Evolutionary conservation across 2,888 invertebrate genomes (phyloP).

Genomic region (Tenthredo notha): DNA sequence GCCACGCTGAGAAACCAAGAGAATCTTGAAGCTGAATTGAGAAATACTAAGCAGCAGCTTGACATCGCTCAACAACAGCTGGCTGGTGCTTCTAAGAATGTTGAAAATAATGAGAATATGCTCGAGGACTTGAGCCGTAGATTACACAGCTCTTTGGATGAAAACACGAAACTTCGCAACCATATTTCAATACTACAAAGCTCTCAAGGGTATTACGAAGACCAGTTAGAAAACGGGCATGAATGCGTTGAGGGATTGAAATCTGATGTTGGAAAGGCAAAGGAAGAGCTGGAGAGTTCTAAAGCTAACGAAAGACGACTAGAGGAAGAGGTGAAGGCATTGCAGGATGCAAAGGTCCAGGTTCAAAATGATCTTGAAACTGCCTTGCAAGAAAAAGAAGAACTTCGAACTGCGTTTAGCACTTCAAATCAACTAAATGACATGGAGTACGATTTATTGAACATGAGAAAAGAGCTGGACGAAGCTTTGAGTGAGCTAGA

Average conservation of each 20-base stretch:
- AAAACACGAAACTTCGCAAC: slow-evolving; percentile 74
- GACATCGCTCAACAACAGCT: slow-evolving; percentile 79
- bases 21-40: slow-evolving; percentile 80
- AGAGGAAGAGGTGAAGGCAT: slow-evolving; percentile 77
- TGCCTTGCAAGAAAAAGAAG: slow-evolving; percentile 67
- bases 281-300: slow-evolving; percentile 73
- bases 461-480: slow-evolving; percentile 81
- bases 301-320: slow-evolving; percentile 75
- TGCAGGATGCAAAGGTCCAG: slow-evolving; percentile 77
- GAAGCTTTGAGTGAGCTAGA: slow-evolving; percentile 73
- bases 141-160: slow-evolving; percentile 66
- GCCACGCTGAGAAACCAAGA: slow-evolving; percentile 79
- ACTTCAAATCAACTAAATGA: slow-evolving; percentile 78
- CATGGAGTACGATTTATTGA: slow-evolving; percentile 82
- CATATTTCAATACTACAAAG: slow-evolving; percentile 75
- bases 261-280: slow-evolving; percentile 70
- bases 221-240: slow-evolving; percentile 67
- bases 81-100: slow-evolving; percentile 73
- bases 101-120: slow-evolving; percentile 66
- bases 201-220: slow-evolving; percentile 66
- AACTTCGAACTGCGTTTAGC: slow-evolving; percentile 63
- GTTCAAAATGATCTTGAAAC: slow-evolving; percentile 72
- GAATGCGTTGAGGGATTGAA: slow-evolving; percentile 67
- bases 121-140: slow-evolving; percentile 62
- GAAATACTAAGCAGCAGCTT: slow-evolving; percentile 80